Evolutionary conservation across 2,113 vertebrate species (phyloP), one percentile per base, ranked within the genome.

Genomic region (Vireo altiloquus): DNA sequence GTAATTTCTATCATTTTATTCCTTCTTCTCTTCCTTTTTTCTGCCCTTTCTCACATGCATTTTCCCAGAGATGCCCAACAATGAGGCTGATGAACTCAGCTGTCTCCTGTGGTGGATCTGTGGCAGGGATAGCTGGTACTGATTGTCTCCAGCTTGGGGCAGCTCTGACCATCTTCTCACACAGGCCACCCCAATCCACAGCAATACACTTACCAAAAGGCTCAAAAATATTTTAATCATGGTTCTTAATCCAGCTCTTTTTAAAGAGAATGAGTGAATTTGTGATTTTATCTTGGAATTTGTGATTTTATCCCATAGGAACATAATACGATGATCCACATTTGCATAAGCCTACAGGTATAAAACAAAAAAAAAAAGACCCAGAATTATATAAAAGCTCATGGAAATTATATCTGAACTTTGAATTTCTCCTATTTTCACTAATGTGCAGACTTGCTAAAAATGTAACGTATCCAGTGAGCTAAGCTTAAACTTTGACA

Each of bases 131-230:
- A 2, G 3, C 20, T 63, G 39, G 23, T 37, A 42, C 23, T 1
- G 1, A 1, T 16, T 46, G 39, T 59, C n/a, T 63, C 11, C 27
- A 8, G 31, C 24, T 30, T 7, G 8, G 5, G n/a, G 22, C 50
- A 87, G 22, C 24, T 11, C 37, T 0, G 0, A 3, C 9, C 2
- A 21, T 7, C 39, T 54, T 27, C 15, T 46, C 33, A 35, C 4
- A 37, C 13, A 17, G 4, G 2, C 11, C 14, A 66, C 2, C 11
- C 12, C 11, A 31, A 65, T 9, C 8, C 30, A 49, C 4, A 23
- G 6, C 5, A 42, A 52, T 5, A 47, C 4, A 39, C 27, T 47
- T 78, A 23, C n/a, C 37, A 70, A 77, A 64, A 74, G 11, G 12
- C 39, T 64, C 9, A 23, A 33, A 70, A 76, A 24, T 44, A 49